Conservation (phyloP, 2,888 invertebrate genomes). For the Platycheirus rosarum region DNA sequence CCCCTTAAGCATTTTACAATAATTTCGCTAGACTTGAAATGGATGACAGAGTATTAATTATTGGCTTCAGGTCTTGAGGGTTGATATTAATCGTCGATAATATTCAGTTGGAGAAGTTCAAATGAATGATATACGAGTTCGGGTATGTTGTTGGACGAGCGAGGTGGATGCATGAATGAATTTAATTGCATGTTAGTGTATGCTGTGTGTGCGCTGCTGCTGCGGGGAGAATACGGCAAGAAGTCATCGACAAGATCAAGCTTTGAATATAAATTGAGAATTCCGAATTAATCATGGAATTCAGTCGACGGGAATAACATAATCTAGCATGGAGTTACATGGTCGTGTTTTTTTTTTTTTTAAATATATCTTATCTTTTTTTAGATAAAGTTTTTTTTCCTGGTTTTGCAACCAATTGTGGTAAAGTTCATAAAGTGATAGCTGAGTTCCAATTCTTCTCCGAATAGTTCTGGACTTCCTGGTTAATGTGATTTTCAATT, state of each 20-base stretch:
- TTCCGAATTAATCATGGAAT: conserved; percentile 17
- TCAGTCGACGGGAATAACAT: conserved; percentile 21
- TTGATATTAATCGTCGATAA: conserved; percentile 55
- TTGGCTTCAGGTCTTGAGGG: conserved; percentile 28
- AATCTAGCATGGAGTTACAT: not conserved
- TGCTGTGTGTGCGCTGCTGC: not conserved
- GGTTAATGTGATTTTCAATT: too few species aligned
- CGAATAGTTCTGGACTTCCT: too few species aligned
- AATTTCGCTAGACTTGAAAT: conserved; percentile 43
- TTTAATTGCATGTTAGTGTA: not conserved
- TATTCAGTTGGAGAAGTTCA: conserved; percentile 16
- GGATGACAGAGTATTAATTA: conserved; percentile 65
- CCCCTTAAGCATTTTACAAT: conserved; percentile 45
- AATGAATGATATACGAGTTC: conserved; percentile 1
- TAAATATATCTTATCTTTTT: too few species aligned
- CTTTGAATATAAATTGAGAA: conserved; percentile 39
- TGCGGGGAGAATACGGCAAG: conserved; percentile 12
- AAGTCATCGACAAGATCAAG: conserved; percentile 33
- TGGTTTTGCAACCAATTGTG: too few species aligned
- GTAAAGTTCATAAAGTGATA: too few species aligned
- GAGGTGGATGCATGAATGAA: conserved; percentile 21
- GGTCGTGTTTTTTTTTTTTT: too few species aligned
- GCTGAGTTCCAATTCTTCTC: too few species aligned
- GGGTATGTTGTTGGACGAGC: not conserved
- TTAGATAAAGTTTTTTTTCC: too few species aligned